These are phyloP conservation scores for Microtus oregoni DNA, from an alignment of 2,113 vertebrate genomes.

Conservation along the genomic window DNA sequence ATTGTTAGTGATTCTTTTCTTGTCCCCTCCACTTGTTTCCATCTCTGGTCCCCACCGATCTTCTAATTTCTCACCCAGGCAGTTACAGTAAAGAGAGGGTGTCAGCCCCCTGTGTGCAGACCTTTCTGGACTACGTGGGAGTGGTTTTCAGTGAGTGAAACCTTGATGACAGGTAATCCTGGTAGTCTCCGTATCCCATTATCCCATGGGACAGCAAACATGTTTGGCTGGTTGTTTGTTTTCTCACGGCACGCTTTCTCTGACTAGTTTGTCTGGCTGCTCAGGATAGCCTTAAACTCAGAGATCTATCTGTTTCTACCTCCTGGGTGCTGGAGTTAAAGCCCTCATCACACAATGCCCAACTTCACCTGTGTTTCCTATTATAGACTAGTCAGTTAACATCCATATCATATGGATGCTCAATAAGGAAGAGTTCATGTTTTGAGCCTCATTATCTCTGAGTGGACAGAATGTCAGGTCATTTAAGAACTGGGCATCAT, in stretches of 20 bases:
- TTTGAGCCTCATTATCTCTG: background rate
- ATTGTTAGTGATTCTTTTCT: background rate
- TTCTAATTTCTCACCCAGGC: constrained; percentile 20
- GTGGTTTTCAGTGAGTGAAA: background rate
- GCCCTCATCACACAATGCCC: background rate
- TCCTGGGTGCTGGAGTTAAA: background rate
- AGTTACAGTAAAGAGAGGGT: background rate
- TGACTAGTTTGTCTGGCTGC: background rate
- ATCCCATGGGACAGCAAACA: background rate
- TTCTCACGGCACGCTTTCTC: background rate
- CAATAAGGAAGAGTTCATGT: background rate
- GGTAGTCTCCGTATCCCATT: background rate
- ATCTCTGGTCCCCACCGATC: background rate
- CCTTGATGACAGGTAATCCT: background rate
- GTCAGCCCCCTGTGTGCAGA: background rate
- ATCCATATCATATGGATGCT: background rate
- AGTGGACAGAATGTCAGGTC: background rate
- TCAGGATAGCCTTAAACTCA: background rate
- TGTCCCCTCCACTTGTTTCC: background rate
- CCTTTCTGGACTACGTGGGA: background rate
- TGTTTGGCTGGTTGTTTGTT: background rate
- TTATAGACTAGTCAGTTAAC: background rate
- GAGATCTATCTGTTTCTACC: background rate
- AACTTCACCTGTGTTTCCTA: background rate
- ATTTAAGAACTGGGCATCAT: background rate